Evolutionary conservation across 2,888 invertebrate genomes (phyloP).

Genomic region (Microplitis deprimator): DNA sequence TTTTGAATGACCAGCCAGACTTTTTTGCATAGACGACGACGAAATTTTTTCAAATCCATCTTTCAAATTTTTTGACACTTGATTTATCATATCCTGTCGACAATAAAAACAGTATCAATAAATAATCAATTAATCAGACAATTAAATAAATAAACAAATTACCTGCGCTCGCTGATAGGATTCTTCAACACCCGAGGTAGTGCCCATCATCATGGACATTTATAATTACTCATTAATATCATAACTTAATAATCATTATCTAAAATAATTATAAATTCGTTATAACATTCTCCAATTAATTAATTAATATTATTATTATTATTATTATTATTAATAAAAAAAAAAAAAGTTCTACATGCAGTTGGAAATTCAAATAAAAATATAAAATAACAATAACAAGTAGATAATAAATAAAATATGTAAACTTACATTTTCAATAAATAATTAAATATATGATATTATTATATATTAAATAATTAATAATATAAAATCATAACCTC

Average conservation of each 20-base stretch:
- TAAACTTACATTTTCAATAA: not conserved
- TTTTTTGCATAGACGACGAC: slow-evolving; percentile 52
- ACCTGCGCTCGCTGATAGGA: slow-evolving; percentile 70
- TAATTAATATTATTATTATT: not conserved
- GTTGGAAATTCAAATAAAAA: too few relatives aligned
- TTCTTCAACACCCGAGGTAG: slow-evolving; percentile 66
- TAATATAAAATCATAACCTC: not conserved
- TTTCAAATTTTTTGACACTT: slow-evolving; percentile 54
- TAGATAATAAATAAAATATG: too few relatives aligned
- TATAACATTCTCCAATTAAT: too few relatives aligned
- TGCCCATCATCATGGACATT: slow-evolving; percentile 67
- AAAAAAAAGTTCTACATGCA: too few relatives aligned
- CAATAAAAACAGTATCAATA: not conserved
- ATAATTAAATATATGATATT: not conserved
- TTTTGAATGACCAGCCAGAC: slow-evolving; percentile 60
- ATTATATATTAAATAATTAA: not conserved
- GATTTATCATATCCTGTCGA: slow-evolving; percentile 64
- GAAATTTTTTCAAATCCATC: slow-evolving; percentile 35
- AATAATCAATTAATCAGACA: not conserved
- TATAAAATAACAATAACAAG: too few relatives aligned
- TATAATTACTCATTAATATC: slow-evolving; percentile 62
- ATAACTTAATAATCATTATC: slow-evolving; percentile 58
- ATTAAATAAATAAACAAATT: slow-evolving; percentile 5
- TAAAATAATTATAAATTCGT: not conserved
- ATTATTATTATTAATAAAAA: not conserved